phyloP scores from a whole-genome alignment of 2,888 invertebrate species.

The Temnothorax unifasciatus region DNA sequence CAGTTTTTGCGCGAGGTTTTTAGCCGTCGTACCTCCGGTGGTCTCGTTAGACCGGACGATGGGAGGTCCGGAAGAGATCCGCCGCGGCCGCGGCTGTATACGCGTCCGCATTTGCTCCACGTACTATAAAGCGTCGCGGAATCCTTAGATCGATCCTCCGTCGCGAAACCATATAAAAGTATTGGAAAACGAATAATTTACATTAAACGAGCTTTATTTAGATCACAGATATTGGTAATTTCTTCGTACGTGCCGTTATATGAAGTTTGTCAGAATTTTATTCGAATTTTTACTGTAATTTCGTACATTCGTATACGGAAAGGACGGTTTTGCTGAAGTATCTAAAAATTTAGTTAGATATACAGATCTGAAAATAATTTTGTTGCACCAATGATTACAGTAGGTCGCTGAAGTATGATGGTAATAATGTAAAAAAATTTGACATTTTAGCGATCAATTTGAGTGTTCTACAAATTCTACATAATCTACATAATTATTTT shows the following conservation, averaged over 20 bases:
- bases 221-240: neutral
- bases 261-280: neutral
- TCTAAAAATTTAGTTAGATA: too few species aligned
- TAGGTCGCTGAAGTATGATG: too few species aligned
- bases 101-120: conserved; percentile 22
- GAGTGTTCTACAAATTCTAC: too few species aligned
- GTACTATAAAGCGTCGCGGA: neutral
- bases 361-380: too few species aligned
- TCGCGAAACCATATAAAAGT: neutral
- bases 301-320: too few species aligned
- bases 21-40: conserved; percentile 71
- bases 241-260: neutral
- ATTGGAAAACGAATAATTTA: neutral
- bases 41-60: conserved; percentile 76
- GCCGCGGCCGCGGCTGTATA: neutral
- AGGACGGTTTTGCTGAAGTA: too few species aligned
- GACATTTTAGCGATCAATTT: too few species aligned
- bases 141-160: neutral
- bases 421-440: too few species aligned
- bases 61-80: conserved; percentile 74
- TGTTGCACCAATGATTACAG: too few species aligned
- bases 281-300: too few species aligned
- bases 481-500: too few species aligned
- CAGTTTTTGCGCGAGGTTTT: conserved; percentile 74
- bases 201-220: neutral